These are phyloP conservation scores for Vireo griseus DNA, from an alignment of 2,797 vertebrate species.

Conservation along the genomic window DNA sequence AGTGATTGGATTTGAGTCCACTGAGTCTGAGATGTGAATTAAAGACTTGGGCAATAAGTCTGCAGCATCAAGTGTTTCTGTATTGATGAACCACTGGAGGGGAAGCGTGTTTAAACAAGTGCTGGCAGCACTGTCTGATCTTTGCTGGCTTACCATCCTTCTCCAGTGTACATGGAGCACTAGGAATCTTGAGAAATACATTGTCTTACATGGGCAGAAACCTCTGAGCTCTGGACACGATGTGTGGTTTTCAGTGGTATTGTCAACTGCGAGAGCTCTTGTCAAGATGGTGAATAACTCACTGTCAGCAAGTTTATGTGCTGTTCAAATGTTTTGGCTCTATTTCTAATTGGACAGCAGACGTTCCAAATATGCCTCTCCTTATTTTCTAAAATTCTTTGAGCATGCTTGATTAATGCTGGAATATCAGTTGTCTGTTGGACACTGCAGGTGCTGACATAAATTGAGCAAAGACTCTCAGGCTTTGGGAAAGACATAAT, in stretches of 20 bases:
- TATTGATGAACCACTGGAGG: not conserved
- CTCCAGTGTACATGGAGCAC: fast-evolving
- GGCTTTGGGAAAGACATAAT: not conserved
- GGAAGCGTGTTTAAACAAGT: not conserved
- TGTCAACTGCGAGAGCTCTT: not conserved
- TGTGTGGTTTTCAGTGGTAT: not conserved
- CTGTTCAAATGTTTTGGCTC: not conserved
- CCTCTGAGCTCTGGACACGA: not conserved
- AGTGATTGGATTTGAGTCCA: not conserved
- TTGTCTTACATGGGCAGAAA: constrained; percentile 14
- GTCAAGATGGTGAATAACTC: not conserved
- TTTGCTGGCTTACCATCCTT: not conserved
- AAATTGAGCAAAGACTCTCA: not conserved
- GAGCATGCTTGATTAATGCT: not conserved
- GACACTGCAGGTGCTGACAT: not conserved
- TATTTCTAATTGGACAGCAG: not conserved
- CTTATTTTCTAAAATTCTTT: not conserved
- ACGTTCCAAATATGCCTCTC: not conserved
- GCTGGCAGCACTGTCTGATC: not conserved
- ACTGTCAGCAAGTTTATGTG: not conserved
- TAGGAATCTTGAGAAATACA: not conserved
- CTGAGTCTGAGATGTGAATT: not conserved
- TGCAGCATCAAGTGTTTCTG: fast-evolving
- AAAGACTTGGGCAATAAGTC: not conserved
- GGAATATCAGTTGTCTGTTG: not conserved